Evolutionary conservation across 1,140 invertebrate species (phyloP), one percentile per base, ranked within the genome.

Genomic region (Gonioctena quinquepunctata): DNA sequence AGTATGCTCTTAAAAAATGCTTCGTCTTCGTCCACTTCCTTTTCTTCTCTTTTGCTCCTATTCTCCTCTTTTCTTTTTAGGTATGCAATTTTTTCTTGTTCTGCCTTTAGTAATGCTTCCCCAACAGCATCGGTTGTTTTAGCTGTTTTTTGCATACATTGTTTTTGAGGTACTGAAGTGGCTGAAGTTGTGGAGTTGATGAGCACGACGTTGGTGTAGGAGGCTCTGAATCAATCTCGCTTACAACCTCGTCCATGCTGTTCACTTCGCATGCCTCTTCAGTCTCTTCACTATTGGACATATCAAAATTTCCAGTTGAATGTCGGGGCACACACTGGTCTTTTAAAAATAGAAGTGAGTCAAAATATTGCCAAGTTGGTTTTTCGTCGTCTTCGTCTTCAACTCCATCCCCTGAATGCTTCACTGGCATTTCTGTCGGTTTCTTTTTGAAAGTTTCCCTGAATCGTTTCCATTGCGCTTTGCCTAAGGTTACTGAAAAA

Each of bases 171-270:
- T 42, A 62, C 13, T 1, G 28, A 26, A 62, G 57, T 25, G 22
- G 16, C 57, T 23, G 23, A 60, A 60, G 27, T 28, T 28, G 56
- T 66, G 64, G 21, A 66, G 64, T 66, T 48, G 48, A 56, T 54
- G 64, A 52, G 49, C 8, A 26, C 59, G 64, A 56, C n/a, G 19
- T n/a, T 66, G 64, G 64, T 66, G 64, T 66, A 26, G 49, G 59
- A 28, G 27, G 27, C 27, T 28, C 5, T 28, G 27, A 28, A 7
- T 28, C 27, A 65, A 48, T 65, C n/a, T 33, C 62, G 27, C 16
- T 65, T 22, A 42, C 13, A 42, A 8, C 18, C 21, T 25, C 19
- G 42, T 18, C 42, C 22, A 48, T 66, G 64, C 23, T 66, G 64
- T 66, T 66, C 16, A 48, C 7, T 54, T 19, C 42, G 22, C 23